These are phyloP conservation scores for Drosophila prosaltans DNA, from an alignment of 1,140 invertebrate species.

Conservation along the genomic window DNA sequence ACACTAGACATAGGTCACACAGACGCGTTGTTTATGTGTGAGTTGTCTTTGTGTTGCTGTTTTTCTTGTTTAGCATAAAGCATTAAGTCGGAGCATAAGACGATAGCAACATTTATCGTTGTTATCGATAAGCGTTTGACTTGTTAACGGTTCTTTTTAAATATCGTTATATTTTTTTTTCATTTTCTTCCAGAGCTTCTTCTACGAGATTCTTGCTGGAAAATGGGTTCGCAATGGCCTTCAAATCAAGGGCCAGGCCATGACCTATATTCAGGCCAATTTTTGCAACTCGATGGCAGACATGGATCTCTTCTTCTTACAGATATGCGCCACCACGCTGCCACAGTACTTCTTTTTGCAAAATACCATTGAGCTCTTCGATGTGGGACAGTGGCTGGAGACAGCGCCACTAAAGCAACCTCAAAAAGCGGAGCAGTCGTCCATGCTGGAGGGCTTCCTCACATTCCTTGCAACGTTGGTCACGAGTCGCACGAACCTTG, in stretches of 20 bases:
- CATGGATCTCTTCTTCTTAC: constrained; percentile 96
- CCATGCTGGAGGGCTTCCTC: constrained; percentile 96
- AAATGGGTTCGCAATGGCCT: constrained; percentile 98
- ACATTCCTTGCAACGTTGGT: constrained; percentile 96
- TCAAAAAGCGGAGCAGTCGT: constrained; percentile 91
- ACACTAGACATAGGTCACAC: not conserved
- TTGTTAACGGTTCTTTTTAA: constrained; percentile 8
- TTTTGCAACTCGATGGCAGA: constrained; percentile 99
- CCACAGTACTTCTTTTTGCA: constrained; percentile 93
- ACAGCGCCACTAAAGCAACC: constrained; percentile 87
- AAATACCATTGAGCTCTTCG: constrained; percentile 94
- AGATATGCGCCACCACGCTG: constrained; percentile 95
- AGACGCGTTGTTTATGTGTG: constrained; percentile 2
- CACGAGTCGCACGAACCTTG: constrained; percentile 94
- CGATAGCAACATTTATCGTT: constrained; percentile 19
- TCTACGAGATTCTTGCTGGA: constrained; percentile 96
- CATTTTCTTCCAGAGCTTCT: constrained; percentile 89
- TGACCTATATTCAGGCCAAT: constrained; percentile 99
- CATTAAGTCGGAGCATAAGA: constrained; percentile 35
- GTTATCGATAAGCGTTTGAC: constrained; percentile 25
- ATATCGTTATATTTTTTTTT: constrained; percentile 8
- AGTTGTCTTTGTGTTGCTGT: constrained; percentile 44
- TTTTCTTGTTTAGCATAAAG: constrained; percentile 21
- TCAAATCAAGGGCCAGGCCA: constrained; percentile 98
- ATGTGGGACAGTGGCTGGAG: constrained; percentile 93